Evolutionary conservation across 2,797 vertebrate genomes (phyloP).

Genomic region (Liasis olivaceus): DNA sequence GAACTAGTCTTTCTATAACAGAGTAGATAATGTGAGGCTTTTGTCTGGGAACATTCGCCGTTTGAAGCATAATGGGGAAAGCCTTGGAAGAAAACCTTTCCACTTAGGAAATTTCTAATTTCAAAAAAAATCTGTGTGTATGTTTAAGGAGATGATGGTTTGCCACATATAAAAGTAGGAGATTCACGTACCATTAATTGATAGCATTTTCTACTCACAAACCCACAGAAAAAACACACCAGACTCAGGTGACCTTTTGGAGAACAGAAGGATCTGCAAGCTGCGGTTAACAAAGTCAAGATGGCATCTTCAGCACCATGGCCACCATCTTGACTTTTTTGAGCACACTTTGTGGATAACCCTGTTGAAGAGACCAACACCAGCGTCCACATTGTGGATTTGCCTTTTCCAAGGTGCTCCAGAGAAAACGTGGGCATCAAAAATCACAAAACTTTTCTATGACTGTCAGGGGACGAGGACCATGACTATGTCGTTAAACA

Average conservation of each 20-base stretch:
- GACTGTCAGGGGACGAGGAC: background rate
- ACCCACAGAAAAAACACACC: background rate
- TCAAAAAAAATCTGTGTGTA: too few relatives aligned
- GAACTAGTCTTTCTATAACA: background rate
- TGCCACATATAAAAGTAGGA: background rate
- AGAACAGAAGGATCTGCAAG: too few relatives aligned
- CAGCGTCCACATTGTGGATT: conserved; percentile 28
- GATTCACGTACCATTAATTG: background rate
- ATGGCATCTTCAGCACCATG: too few relatives aligned
- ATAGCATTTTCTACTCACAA: background rate
- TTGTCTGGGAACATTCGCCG: background rate
- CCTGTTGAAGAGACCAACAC: background rate
- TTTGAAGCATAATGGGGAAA: background rate
- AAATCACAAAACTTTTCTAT: conserved; percentile 28
- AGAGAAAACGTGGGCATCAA: conserved; percentile 6
- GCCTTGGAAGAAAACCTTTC: background rate
- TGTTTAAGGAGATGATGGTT: too few relatives aligned
- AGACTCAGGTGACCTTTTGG: too few relatives aligned
- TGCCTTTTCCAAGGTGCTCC: conserved; percentile 17
- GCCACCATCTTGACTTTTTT: too few relatives aligned
- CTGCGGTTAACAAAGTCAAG: too few relatives aligned
- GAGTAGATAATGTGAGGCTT: background rate
- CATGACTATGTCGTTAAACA: background rate
- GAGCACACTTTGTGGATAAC: background rate
- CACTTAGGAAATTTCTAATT: too few relatives aligned